Evolutionary conservation across 2,797 vertebrate genomes (phyloP), one percentile per base, ranked within the genome.

Genomic region (Euthynnus affinis): DNA sequence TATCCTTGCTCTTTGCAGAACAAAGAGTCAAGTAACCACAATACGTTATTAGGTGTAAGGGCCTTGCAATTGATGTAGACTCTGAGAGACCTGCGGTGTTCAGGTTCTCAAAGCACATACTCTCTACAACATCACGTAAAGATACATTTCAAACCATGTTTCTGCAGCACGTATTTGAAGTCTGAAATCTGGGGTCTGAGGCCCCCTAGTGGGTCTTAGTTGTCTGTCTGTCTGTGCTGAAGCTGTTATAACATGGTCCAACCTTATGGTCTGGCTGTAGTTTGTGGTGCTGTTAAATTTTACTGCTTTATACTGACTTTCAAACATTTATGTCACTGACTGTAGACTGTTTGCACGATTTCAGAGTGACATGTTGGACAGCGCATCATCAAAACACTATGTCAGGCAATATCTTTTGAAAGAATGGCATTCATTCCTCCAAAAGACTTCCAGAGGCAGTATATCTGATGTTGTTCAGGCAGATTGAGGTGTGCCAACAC

Each of bases 181-280:
- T 56, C 20, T 18, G 12, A 42, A 32, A 9, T 27, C 17, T 34
- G 20, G 32, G 1, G 5, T 59, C 27, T 81, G 53, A 40, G 32
- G 71, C 23, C 81, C 56, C 60, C 81, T 63, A 42, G 64, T 84
- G 86, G 60, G 67, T 48, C n/a, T 2, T 60, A 20, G 9, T n/a
- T 37, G 37, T 37, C 37, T 37, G 37, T 37, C 20, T 10, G 18
- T 48, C 25, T 57, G 37, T 51, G n/a, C 37, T 60, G 1, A 23
- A 46, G 55, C 9, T 17, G 3, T 55, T 9, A 4, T 5, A 4
- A 58, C 29, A 4, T 29, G 15, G 9, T 34, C 32, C 55, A 32
- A n/a, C 55, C 5, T 57, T 10, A 6, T 9, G 9, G 5, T 59
- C 9, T 29, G 34, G 25, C 10, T 22, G 13, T 57, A 1, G 29